Evolutionary conservation across 2,888 invertebrate genomes (phyloP).

Genomic region (Polyploca ridens): DNA sequence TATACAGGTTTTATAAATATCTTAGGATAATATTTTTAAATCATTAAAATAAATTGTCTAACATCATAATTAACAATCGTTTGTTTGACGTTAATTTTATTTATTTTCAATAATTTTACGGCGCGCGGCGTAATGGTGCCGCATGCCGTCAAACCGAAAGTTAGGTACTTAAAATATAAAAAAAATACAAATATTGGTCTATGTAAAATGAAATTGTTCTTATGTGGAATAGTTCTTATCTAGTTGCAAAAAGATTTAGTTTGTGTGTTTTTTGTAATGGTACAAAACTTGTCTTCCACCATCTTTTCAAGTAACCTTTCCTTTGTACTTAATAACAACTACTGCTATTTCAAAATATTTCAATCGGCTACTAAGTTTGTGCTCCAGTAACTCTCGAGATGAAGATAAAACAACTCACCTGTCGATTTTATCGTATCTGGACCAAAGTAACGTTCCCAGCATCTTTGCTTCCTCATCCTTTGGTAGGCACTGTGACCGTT

Average conservation of each 20-base stretch:
- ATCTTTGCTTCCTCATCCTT: slow-evolving; percentile 82
- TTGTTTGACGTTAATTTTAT: not conserved
- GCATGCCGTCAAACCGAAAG: no score
- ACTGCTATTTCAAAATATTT: not conserved
- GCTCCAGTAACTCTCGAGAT: slow-evolving; percentile 7
- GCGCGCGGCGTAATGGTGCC: no score
- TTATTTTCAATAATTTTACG: not conserved
- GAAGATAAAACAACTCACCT: slow-evolving; percentile 52
- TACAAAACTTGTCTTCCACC: no score
- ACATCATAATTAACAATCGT: no score
- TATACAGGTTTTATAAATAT: no score
- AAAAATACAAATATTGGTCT: no score
- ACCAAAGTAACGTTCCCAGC: slow-evolving; percentile 69
- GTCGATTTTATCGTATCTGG: slow-evolving; percentile 69
- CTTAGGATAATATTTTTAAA: no score
- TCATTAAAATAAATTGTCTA: no score
- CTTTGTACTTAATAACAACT: not conserved
- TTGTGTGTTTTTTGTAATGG: no score
- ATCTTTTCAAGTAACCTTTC: no score
- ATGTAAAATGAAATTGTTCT: not conserved
- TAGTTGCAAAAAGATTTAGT: not conserved
- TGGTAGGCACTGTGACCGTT: slow-evolving; percentile 63
- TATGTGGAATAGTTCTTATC: not conserved
- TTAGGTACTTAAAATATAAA: no score
- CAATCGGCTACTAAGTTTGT: not conserved